phyloP scores from a whole-genome alignment of 2,797 vertebrate genomes.

The Pseudopleuronectes americanus region DNA sequence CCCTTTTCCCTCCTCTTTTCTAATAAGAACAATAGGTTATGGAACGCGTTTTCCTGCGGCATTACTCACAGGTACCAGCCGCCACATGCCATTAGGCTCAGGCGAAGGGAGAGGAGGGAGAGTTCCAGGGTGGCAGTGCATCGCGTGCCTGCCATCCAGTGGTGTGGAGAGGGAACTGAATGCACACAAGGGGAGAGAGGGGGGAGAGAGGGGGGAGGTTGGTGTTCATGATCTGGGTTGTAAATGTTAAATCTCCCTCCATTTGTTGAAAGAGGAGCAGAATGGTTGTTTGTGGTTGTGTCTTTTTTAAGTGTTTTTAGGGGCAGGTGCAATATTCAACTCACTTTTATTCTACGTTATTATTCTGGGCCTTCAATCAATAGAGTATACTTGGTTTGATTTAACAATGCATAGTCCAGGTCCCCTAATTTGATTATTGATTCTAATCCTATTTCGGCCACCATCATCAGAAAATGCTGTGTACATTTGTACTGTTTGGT shows the following conservation, averaged over 20 bases:
- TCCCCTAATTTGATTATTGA: too few species aligned
- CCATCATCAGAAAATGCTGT: too few species aligned
- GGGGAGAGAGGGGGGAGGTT: background rate
- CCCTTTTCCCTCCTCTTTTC: constrained; percentile 65
- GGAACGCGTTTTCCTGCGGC: constrained; percentile 80
- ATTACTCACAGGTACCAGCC: constrained; percentile 82
- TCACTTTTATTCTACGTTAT: too few species aligned
- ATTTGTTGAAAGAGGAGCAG: constrained; percentile 44
- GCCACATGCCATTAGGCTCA: constrained; percentile 82
- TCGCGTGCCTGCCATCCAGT: constrained; percentile 81
- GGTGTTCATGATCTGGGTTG: constrained; percentile 49
- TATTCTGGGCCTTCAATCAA: too few species aligned
- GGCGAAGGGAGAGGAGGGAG: constrained; percentile 38
- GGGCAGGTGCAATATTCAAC: too few species aligned
- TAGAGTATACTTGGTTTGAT: too few species aligned
- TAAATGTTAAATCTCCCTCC: constrained; percentile 56
- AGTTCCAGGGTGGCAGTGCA: background rate
- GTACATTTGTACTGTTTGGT: too few species aligned
- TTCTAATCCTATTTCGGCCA: too few species aligned
- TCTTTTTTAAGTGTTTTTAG: too few species aligned
- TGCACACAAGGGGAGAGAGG: background rate
- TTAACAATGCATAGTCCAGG: too few species aligned
- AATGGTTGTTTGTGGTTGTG: constrained; percentile 24
- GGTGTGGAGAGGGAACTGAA: constrained; percentile 39
- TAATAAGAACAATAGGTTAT: constrained; percentile 84